phyloP scores from a whole-genome alignment of 1,140 invertebrate genomes.

The Drosophila burlai region DNA sequence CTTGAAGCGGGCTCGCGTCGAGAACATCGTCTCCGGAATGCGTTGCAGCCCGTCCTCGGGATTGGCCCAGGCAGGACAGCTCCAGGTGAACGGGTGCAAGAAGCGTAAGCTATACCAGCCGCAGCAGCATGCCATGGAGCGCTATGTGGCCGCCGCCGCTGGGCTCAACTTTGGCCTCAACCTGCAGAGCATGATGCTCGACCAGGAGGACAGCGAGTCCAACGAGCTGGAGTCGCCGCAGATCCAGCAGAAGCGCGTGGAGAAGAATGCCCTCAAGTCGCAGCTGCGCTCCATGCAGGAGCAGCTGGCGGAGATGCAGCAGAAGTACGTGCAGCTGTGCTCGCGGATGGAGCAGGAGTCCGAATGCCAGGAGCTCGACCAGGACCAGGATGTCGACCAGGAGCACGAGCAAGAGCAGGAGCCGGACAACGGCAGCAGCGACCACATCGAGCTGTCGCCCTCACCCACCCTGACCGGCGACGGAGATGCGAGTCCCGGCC shows the following conservation, averaged over 20 bases:
- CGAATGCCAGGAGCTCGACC: constrained; percentile 90
- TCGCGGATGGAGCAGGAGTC: constrained; percentile 93
- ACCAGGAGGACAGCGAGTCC: constrained; percentile 90
- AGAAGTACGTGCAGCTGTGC: constrained; percentile 94
- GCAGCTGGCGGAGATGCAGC: constrained; percentile 95
- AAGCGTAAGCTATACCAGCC: constrained; percentile 99
- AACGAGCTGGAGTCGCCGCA: constrained; percentile 90
- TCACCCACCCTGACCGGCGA: constrained; percentile 75
- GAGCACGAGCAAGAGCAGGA: constrained; percentile 91
- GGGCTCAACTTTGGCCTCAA: constrained; percentile 85
- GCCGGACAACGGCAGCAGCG: constrained; percentile 85
- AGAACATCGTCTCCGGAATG: constrained; percentile 97
- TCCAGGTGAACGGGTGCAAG: constrained; percentile 95
- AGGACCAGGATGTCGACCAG: constrained; percentile 87
- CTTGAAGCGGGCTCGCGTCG: constrained; percentile 95
- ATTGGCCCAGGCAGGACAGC: constrained; percentile 86
- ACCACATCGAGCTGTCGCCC: constrained; percentile 86
- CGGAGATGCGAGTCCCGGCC: constrained; percentile 86
- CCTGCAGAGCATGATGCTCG: constrained; percentile 86
- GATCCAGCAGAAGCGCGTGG: constrained; percentile 92
- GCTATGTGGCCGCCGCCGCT: constrained; percentile 88
- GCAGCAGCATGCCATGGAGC: constrained; percentile 93
- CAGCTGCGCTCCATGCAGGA: constrained; percentile 95
- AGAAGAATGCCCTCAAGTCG: constrained; percentile 93
- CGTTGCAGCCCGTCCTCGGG: constrained; percentile 91